phyloP scores from a whole-genome alignment of 2,113 vertebrate species.

The Gila orcuttii region DNA sequence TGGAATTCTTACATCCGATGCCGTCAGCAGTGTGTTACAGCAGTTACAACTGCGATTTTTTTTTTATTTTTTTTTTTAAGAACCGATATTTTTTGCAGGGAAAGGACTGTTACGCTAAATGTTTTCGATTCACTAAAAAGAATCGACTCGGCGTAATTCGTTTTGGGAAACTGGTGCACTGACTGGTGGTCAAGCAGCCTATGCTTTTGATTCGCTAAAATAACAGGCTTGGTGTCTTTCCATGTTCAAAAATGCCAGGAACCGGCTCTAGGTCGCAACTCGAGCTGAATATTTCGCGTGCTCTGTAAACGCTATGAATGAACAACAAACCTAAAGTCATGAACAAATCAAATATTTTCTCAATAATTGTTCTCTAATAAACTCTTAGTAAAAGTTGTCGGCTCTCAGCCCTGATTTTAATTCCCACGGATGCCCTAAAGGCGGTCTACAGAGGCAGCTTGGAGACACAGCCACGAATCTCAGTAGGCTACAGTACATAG shows the following conservation, averaged over 20 bases:
- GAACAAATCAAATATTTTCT: not conserved
- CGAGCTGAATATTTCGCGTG: not conserved
- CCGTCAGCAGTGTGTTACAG: not conserved
- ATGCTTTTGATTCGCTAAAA: not conserved
- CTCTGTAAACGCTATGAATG: not conserved
- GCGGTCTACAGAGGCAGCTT: not conserved
- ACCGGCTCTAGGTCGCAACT: not conserved
- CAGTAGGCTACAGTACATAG: conserved; percentile 69
- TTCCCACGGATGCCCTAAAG: not conserved
- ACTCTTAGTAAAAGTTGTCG: not conserved
- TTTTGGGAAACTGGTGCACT: not conserved
- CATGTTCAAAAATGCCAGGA: no score
- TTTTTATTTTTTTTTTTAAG: no score
- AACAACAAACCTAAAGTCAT: not conserved
- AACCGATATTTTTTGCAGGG: not conserved
- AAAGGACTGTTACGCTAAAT: not conserved
- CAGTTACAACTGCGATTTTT: not conserved
- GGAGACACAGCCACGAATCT: conserved; percentile 60
- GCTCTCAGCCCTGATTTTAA: not conserved
- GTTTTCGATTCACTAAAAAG: not conserved
- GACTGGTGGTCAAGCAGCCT: not conserved
- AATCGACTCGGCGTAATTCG: not conserved
- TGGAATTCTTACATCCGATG: not conserved
- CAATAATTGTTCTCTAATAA: no score
- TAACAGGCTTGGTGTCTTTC: not conserved